These are phyloP conservation scores for Leistus spinibarbis DNA, from an alignment of 2,888 invertebrate species.

Conservation along the genomic window DNA sequence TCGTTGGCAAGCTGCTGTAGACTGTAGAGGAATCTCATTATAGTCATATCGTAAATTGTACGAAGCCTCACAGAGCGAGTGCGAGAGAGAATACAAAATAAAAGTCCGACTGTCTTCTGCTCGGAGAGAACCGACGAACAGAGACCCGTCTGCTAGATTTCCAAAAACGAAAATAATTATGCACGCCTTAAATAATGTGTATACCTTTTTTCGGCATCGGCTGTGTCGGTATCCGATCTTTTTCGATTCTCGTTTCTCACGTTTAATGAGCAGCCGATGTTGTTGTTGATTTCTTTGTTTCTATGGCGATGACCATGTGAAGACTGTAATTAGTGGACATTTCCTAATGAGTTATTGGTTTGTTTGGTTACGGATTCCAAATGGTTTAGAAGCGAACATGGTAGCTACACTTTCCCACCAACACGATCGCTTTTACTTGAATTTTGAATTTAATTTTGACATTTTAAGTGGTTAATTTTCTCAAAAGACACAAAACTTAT, in stretches of 20 bases:
- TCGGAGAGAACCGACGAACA: background rate
- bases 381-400: background rate
- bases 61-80: background rate
- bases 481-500: background rate
- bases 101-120: constrained; percentile 12
- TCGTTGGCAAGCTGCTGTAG: constrained; percentile 5
- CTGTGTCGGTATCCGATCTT: background rate
- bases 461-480: too few species aligned
- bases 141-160: background rate
- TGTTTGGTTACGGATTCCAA: constrained; percentile 12
- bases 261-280: constrained; percentile 19
- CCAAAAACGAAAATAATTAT: constrained; percentile 28
- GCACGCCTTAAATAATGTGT: constrained; percentile 20
- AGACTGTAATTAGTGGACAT: constrained; percentile 27
- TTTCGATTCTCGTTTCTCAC: background rate
- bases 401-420: background rate
- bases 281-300: background rate
- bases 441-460: background rate
- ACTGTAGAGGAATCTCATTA: constrained; percentile 31
- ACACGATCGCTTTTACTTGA: background rate
- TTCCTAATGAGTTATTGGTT: constrained; percentile 27
- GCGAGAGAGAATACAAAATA: background rate
- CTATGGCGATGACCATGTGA: background rate
- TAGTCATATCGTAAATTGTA: constrained; percentile 35
- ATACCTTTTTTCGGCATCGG: background rate